A percentile compares a stretch with the other conserved stretches of the same genome.
Conservation (phyloP, 92 coral and sea anemone genomes). For the Porites rus region DNA sequence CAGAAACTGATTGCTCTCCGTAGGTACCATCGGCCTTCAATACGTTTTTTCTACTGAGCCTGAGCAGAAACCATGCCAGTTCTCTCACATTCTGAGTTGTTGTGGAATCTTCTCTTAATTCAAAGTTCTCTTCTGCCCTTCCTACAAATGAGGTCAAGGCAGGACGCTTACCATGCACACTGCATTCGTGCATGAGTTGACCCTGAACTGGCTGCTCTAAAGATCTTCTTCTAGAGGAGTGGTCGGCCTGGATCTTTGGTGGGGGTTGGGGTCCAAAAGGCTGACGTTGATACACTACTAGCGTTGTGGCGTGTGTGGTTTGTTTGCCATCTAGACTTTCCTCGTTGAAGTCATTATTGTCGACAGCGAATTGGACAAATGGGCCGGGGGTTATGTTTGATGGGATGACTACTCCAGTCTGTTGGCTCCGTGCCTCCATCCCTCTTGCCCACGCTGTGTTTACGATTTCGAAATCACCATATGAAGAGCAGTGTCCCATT, state of each 20-base stretch:
- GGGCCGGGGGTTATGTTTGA: too few relatives aligned
- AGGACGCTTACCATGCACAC: slow-evolving; percentile 67
- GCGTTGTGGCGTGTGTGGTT: not conserved
- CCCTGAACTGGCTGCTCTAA: slow-evolving; percentile 16
- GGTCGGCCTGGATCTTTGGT: slow-evolving; percentile 32
- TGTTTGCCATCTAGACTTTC: too few relatives aligned
- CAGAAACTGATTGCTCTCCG: slow-evolving; percentile 43
- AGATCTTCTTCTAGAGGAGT: slow-evolving; percentile 24
- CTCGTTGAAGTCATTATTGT: too few relatives aligned
- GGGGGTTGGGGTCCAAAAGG: slow-evolving; percentile 22
- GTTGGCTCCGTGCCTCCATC: slow-evolving; percentile 4
- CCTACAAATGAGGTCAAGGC: slow-evolving; percentile 38
- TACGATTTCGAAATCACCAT: slow-evolving; percentile 31
- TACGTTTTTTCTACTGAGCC: slow-evolving; percentile 21
- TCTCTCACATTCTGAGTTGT: slow-evolving; percentile 6
- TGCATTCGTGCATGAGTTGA: slow-evolving; percentile 34
- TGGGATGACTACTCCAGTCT: too few relatives aligned
- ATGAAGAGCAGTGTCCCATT: not conserved
- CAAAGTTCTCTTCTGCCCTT: slow-evolving; percentile 13
- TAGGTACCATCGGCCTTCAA: slow-evolving; percentile 18
- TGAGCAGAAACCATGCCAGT: slow-evolving; percentile 51
- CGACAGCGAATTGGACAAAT: too few relatives aligned
- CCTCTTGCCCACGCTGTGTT: slow-evolving; percentile 33
- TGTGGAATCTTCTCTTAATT: slow-evolving; percentile 1
- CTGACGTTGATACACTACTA: too few relatives aligned